Evolutionary conservation across 2,888 invertebrate species (phyloP), one percentile per base, ranked within the genome.

Genomic region (Caenorhabditis sp.): DNA sequence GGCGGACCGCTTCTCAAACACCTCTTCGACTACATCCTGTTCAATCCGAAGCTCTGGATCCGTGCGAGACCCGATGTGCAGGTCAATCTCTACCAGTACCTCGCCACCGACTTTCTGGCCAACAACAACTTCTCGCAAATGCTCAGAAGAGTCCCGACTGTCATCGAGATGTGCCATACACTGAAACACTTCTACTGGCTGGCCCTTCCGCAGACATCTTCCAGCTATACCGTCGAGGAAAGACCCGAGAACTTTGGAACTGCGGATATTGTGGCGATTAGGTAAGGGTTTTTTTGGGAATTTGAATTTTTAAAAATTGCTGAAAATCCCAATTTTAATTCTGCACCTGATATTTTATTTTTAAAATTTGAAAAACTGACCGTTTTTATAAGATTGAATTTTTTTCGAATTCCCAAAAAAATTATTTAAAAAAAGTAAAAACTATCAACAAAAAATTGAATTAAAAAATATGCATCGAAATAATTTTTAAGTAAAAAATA

Each of bases 171-270:
- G 28, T 96, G 99, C 88, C 98, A 99, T 93, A 97, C 99, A 2
- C 94, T 99, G 84, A 99, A 99, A 93, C 98, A 97, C 93, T 99
- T 98, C 93, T 99, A 99, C 93, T 99, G 98, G 98, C 96, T 99
- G 56, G 95, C 96, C 79, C 97, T 97, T 94, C 98, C 99, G 0
- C 94, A 96, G 86, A 95, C 96, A 0, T 72, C 82, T 6, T 85
- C 85, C 3, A 72, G 70, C 26, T 86, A 86, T 53, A 77, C 79
- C 15, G 84, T 85, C n/a, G 77, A 85, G 50, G 76, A 79, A 6
- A 53, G 85, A 55, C 62, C 72, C 3, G 74, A 78, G 13, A 65
- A 70, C 22, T 85, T 85, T 53, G 95, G 95, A 50, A 96, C 96
- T 92, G 97, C 97, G 91, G 97, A 98, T 92, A 96, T 98, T 87